These are phyloP conservation scores for Xylota sylvarum DNA, from an alignment of 2,888 invertebrate species.

Conservation along the genomic window DNA sequence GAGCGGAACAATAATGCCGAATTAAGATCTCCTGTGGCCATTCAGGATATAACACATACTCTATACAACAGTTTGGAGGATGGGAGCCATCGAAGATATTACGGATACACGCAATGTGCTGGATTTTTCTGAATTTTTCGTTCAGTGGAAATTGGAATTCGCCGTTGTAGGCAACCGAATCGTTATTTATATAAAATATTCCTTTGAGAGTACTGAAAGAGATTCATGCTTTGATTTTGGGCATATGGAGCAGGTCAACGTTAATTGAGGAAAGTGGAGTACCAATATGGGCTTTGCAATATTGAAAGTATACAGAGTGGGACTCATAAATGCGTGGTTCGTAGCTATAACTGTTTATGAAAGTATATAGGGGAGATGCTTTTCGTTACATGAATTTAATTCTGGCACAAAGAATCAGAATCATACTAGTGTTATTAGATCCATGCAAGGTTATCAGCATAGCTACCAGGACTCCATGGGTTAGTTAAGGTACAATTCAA, in stretches of 20 bases:
- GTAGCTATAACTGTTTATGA: too few species aligned
- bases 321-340: not conserved
- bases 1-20: conserved; percentile 16
- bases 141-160: conserved; percentile 5
- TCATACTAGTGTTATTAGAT: too few species aligned
- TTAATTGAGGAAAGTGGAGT: not conserved
- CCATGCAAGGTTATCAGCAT: too few species aligned
- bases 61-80: not conserved
- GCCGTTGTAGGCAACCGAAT: not conserved
- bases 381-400: too few species aligned
- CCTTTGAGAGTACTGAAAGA: conserved; percentile 17
- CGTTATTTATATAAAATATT: conserved; percentile 12
- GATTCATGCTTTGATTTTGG: conserved; percentile 15
- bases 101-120: not conserved
- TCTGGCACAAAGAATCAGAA: too few species aligned
- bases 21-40: conserved; percentile 33
- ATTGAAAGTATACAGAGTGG: not conserved
- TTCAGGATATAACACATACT: conserved; percentile 19
- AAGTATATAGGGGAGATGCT: too few species aligned
- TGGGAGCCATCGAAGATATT: not conserved
- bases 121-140: not conserved
- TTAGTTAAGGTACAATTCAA: too few species aligned
- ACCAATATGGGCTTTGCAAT: not conserved
- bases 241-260: conserved; percentile 1
- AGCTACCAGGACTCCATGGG: too few species aligned